phyloP scores from a whole-genome alignment of 2,797 vertebrate genomes.

The Pangasius mekongensis region DNA sequence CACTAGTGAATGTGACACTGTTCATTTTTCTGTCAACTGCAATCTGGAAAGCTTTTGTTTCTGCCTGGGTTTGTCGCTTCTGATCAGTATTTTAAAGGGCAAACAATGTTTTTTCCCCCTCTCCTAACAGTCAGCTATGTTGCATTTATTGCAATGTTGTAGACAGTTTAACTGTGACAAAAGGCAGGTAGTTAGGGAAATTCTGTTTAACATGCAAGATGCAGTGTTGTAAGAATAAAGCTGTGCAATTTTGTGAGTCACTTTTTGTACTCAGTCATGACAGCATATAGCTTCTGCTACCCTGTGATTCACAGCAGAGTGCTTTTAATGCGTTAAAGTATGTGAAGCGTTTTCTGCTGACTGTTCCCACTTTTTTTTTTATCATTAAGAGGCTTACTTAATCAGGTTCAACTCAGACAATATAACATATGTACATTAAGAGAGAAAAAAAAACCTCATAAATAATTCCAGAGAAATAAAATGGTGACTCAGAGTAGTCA shows the following conservation, averaged over 20 bases:
- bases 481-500: constrained; percentile 2
- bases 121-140: constrained; percentile 20
- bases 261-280: constrained; percentile 38
- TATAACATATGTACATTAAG: neutral
- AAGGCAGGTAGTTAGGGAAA: constrained; percentile 26
- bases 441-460: constrained; percentile 12
- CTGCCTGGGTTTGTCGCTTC: constrained; percentile 44
- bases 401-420: constrained; percentile 39
- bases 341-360: constrained; percentile 36
- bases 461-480: constrained; percentile 23
- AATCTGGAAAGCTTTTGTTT: constrained; percentile 61
- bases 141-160: constrained; percentile 35
- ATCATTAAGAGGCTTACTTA: constrained; percentile 8
- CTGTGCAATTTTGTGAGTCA: constrained; percentile 32
- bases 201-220: constrained; percentile 22
- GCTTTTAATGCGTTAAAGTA: constrained; percentile 33
- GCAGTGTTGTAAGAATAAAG: constrained; percentile 31
- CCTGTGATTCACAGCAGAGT: constrained; percentile 38
- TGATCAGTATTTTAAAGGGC: constrained; percentile 47
- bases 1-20: constrained; percentile 59
- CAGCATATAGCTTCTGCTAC: constrained; percentile 26
- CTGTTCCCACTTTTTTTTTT: neutral
- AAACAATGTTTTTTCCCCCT: neutral
- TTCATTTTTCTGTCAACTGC: constrained; percentile 66
- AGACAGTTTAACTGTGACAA: constrained; percentile 31